phyloP scores from a whole-genome alignment of 2,113 vertebrate genomes.

The Psittacara wagleri region DNA sequence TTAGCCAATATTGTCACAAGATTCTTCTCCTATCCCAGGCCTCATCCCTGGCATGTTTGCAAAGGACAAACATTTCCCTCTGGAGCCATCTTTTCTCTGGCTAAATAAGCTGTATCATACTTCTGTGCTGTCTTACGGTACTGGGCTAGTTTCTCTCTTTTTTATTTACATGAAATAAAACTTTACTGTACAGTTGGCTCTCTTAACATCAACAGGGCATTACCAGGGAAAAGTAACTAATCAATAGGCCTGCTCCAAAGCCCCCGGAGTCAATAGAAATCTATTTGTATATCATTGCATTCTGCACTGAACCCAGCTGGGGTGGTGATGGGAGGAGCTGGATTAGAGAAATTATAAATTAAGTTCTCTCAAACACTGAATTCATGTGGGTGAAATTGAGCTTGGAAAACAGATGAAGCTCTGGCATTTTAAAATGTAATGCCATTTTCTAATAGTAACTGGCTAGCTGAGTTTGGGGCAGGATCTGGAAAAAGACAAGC shows the following conservation, averaged over 20 bases:
- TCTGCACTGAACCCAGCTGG: neutral
- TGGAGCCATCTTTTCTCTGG: accelerated
- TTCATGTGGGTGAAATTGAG: neutral
- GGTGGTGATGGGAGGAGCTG: neutral
- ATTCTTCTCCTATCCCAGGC: neutral
- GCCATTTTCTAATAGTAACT: neutral
- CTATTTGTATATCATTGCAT: neutral
- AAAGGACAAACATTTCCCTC: neutral
- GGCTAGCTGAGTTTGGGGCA: neutral
- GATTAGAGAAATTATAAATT: neutral
- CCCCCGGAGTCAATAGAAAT: neutral
- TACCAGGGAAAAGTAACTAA: neutral
- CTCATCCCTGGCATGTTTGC: neutral
- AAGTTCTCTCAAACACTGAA: neutral
- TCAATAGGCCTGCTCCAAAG: neutral
- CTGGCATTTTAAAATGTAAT: neutral
- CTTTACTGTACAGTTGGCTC: neutral
- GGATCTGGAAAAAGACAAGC: neutral
- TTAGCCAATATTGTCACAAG: neutral
- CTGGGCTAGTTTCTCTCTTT: neutral
- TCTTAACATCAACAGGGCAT: neutral
- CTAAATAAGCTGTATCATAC: accelerated
- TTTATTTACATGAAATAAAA: neutral
- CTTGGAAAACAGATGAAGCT: neutral
- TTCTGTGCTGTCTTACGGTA: neutral